Base-by-base conservation (phyloP, 2,888 invertebrate genomes). In the Bunonema sp. region DNA sequence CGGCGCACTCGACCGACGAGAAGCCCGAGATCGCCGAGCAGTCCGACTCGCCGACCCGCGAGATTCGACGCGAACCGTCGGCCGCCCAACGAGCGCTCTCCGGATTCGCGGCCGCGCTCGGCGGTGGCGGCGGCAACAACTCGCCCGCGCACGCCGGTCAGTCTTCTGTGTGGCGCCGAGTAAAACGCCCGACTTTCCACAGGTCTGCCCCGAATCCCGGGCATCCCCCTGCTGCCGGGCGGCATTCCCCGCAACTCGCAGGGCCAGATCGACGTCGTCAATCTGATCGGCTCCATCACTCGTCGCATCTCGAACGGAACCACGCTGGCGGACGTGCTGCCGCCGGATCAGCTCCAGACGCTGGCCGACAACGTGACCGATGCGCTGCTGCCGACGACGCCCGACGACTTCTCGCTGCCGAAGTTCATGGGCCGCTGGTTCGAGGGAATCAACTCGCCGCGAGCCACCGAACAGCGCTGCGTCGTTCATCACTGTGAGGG, bases 101-200 rank as follows among this genome's bases (percentile, higher is more conserved):
- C 0, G 85, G 81, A 12, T 83, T 83, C 39, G 79, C 76, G 52
- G 79, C 79, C 50, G 79, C 77, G 43, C 78, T 77, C 24, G 80
- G 76, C 2, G 71, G 71, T 33, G 54, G 50, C 16, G 84, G 84
- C 37, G 81, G 80, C 59, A 85, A 71, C 69, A 67, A 64, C 50
- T 53, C 55, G 2, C 66, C 66, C 39, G 52, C 61, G 10, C 58
- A 62, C 45, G 67, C 67, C 15, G 65, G 66, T n/a, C n/a, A n/a
- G n/a, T n/a, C n/a, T n/a, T n/a, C n/a, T n/a, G n/a, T n/a, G n/a
- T n/a, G n/a, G n/a, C n/a, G n/a, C n/a, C n/a, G n/a, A n/a, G n/a
- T n/a, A n/a, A n/a, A n/a, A n/a, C n/a, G n/a, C n/a, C n/a, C n/a
- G n/a, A n/a, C n/a, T n/a, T n/a, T n/a, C n/a, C n/a, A n/a, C n/a